Evolutionary conservation across 2,797 vertebrate species (phyloP), one percentile per base, ranked within the genome.

Genomic region (Dromococcyx pavoninus): DNA sequence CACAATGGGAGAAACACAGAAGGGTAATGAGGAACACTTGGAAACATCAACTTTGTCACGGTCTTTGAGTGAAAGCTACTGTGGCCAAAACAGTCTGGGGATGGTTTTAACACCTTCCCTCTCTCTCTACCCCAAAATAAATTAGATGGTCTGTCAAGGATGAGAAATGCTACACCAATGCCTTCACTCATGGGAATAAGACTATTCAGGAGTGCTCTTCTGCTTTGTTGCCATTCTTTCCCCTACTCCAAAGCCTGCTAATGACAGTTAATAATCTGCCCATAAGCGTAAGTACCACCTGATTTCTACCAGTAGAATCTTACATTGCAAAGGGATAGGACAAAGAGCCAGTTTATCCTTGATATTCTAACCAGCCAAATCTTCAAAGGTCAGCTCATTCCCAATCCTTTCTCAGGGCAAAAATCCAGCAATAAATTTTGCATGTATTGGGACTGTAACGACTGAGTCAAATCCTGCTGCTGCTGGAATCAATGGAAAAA

Each of bases 1-100:
- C 69, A 74, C 23, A 72, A 33, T 0, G 0, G 27, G 37, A 64
- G 24, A 78, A 75, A 65, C 2, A 32, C 7, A 46, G 17, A 46
- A 46, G 10, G 66, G 30, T 3, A n/a, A 69, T 5, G 22, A 78
- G 33, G 32, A 92, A 65, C 14, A 12, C 30, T 22, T 35, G 43
- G 30, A 85, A 87, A 85, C 1, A 8, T 24, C 37, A 61, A 7
- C 67, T 75, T 75, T 48, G 33, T 33, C 0, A 0, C 7, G 10
- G 33, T 35, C n/a, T 77, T 61, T 85, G 17, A 62, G 44, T 48
- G 50, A 78, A 89, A 84, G 58, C 4, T 72, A 2, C 33, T 54
- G 11, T 18, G 13, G n/a, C 11, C 21, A 75, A 48, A 71, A 71
- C 8, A 74, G 21, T 11, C 35, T 30, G 44, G 25, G 10, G 23